phyloP scores from a whole-genome alignment of 2,797 vertebrate genomes.

The Coracias cyanogaster region DNA sequence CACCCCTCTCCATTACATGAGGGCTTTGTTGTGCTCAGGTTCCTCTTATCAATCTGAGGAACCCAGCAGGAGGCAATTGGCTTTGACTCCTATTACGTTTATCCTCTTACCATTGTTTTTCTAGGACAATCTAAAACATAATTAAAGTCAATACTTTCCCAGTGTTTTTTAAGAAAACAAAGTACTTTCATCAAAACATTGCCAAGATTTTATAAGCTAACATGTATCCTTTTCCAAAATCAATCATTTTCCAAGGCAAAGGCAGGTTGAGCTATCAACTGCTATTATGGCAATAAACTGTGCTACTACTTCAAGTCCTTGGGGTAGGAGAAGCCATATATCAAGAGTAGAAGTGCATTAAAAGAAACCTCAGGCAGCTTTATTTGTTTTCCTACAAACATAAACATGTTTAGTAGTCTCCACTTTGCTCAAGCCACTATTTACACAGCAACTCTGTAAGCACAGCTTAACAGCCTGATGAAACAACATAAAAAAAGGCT shows the following conservation, averaged over 20 bases:
- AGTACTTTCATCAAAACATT: constrained; percentile 18
- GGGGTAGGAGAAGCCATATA: not conserved
- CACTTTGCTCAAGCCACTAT: constrained; percentile 1
- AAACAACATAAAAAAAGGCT: not conserved
- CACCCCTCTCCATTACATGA: not conserved
- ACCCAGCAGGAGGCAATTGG: constrained; percentile 42
- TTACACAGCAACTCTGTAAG: not conserved
- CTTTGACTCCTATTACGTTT: not conserved
- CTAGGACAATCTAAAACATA: constrained; percentile 11
- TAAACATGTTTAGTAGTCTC: constrained; percentile 8
- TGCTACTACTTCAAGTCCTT: not conserved
- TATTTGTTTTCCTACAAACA: constrained; percentile 40
- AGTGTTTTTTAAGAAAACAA: constrained; percentile 4
- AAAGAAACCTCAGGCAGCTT: constrained; percentile 12
- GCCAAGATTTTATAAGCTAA: not conserved
- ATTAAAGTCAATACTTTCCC: not conserved
- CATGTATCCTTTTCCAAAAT: not conserved
- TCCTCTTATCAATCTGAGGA: not conserved
- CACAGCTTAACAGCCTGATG: not conserved
- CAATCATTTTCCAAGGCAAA: constrained; percentile 19
- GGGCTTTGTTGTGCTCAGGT: not conserved
- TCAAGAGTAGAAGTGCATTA: not conserved
- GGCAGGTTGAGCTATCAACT: not conserved
- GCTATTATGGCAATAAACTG: not conserved
- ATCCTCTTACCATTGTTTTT: constrained; percentile 44